Conservation (phyloP, 2,113 vertebrate genomes). For the Sander lucioperca region DNA sequence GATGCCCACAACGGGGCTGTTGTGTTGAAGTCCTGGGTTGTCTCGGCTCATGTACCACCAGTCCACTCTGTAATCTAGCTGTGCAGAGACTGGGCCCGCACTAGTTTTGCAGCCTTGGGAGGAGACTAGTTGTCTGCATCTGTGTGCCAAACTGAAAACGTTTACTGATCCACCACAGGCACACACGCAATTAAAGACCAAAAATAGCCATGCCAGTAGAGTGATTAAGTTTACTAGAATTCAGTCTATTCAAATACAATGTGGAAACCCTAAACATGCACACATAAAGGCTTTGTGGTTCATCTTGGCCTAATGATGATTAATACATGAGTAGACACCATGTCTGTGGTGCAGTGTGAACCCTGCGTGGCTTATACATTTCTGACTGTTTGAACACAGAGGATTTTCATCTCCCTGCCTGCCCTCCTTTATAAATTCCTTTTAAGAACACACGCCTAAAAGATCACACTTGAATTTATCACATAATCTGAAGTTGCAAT, state of each 20-base stretch:
- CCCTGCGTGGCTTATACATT: conserved; percentile 58
- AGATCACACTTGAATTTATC: conserved; percentile 30
- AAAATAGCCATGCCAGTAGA: conserved; percentile 64
- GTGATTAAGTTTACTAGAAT: conserved; percentile 59
- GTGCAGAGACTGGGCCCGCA: conserved; percentile 54
- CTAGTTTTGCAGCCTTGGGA: conserved; percentile 70
- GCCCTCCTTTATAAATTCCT: conserved; percentile 31
- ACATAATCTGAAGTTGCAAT: neutral
- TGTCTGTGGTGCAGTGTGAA: conserved; percentile 70
- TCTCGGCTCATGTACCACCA: conserved; percentile 62
- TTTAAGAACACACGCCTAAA: conserved; percentile 16
- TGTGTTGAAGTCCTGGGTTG: conserved; percentile 53
- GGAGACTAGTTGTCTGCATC: conserved; percentile 74
- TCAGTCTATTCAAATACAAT: conserved; percentile 52
- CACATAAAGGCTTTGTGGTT: conserved; percentile 58
- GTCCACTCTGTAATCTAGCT: conserved; percentile 77
- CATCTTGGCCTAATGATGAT: conserved; percentile 61
- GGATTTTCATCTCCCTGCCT: conserved; percentile 50
- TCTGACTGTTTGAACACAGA: conserved; percentile 45
- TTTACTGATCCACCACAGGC: conserved; percentile 63
- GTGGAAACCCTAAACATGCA: conserved; percentile 60
- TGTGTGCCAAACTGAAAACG: conserved; percentile 64
- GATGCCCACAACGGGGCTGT: conserved; percentile 38
- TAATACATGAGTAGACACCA: conserved; percentile 62
- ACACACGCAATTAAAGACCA: conserved; percentile 66